phyloP scores from a whole-genome alignment of 2,888 invertebrate species.

The Apodemia mormo region DNA sequence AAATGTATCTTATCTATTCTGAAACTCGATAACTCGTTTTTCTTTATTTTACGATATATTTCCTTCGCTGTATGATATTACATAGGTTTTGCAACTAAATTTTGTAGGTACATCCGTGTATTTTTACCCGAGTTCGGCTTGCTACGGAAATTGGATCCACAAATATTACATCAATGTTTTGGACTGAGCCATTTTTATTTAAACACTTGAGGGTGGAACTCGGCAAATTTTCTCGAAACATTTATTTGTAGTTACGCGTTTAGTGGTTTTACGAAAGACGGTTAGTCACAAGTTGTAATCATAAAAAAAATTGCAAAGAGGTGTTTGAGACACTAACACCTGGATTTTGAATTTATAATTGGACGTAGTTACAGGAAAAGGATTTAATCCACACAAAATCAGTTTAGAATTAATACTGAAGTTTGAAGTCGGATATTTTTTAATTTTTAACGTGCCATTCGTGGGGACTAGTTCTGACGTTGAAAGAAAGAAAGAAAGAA shows the following conservation, averaged over 20 bases:
- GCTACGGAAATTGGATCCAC: not conserved
- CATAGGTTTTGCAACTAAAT: not conserved
- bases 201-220: not conserved
- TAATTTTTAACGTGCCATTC: too few species aligned
- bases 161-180: conserved; percentile 4
- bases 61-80: not conserved
- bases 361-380: too few species aligned
- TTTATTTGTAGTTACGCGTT: not conserved
- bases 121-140: not conserved
- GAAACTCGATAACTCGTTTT: not conserved
- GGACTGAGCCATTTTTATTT: conserved; percentile 2
- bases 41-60: conserved; percentile 1
- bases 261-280: not conserved
- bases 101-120: not conserved
- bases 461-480: too few species aligned
- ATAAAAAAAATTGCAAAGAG: too few species aligned
- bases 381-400: too few species aligned
- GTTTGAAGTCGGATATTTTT: too few species aligned
- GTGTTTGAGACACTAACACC: too few species aligned
- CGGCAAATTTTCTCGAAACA: not conserved
- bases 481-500: too few species aligned
- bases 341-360: too few species aligned
- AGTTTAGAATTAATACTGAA: too few species aligned
- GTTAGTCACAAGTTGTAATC: too few species aligned
- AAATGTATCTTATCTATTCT: not conserved